These are phyloP conservation scores for Rhagophthalmus giganteus DNA, from an alignment of 2,888 invertebrate genomes.

Conservation along the genomic window DNA sequence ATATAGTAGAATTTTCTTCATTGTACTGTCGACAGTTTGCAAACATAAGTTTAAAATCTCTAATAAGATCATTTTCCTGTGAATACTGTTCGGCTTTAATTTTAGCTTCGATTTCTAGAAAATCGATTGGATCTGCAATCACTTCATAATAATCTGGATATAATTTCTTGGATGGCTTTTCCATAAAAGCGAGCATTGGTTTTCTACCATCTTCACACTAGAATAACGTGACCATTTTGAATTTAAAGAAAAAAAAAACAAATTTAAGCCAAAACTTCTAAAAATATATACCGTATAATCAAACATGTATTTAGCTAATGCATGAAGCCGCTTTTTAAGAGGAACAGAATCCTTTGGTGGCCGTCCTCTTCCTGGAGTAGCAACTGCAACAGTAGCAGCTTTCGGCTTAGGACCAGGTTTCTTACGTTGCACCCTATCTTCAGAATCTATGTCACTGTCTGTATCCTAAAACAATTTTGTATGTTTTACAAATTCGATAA, in stretches of 20 bases:
- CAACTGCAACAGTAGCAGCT: slow-evolving; percentile 34
- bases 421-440: slow-evolving; percentile 43
- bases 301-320: slow-evolving; percentile 74
- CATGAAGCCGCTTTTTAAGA: slow-evolving; percentile 78
- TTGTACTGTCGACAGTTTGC: slow-evolving; percentile 96
- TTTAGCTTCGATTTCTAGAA: slow-evolving; percentile 89
- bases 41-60: slow-evolving; percentile 93
- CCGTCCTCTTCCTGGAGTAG: slow-evolving; percentile 45
- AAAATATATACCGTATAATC: slow-evolving; percentile 64
- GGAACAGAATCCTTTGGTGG: slow-evolving; percentile 58
- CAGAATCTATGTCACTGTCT: slow-evolving; percentile 58
- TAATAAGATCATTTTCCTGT: slow-evolving; percentile 80
- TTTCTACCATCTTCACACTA: slow-evolving; percentile 77
- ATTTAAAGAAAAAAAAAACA: too few species aligned
- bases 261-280: slow-evolving; percentile 1
- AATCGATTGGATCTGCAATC: slow-evolving; percentile 91
- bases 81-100: slow-evolving; percentile 85
- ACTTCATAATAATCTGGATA: slow-evolving; percentile 96
- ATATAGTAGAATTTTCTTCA: slow-evolving; percentile 93
- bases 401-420: slow-evolving; percentile 48
- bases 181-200: slow-evolving; percentile 92
- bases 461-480: slow-evolving; percentile 52
- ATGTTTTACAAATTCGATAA: slow-evolving; percentile 1
- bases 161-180: slow-evolving; percentile 91
- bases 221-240: too few species aligned